Conservation (phyloP, 2,888 invertebrate genomes). For the Muscina levida region DNA sequence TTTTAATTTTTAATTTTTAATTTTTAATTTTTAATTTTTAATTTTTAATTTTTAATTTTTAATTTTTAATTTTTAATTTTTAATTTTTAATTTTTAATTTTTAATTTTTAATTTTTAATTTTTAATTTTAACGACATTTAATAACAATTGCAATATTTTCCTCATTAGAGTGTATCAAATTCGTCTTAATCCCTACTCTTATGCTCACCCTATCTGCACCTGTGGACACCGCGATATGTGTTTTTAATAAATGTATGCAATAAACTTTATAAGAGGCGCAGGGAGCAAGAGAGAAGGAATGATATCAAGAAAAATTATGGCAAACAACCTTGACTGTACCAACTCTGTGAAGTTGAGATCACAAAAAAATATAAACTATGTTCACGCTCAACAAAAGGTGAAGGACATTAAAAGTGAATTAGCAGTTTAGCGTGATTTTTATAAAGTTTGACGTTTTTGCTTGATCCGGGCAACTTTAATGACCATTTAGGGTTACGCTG, state of each 20-base stretch:
- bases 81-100: slow-evolving; percentile 16
- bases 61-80: slow-evolving; percentile 16
- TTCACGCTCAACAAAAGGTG: slow-evolving; percentile 21
- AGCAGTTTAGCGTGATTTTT: neutral
- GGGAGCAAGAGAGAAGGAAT: neutral
- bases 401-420: slow-evolving; percentile 11
- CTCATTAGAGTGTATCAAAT: too few species aligned
- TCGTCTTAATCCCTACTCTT: neutral
- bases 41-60: slow-evolving; percentile 16
- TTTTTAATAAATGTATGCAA: neutral
- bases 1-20: slow-evolving; percentile 16
- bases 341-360: too few species aligned
- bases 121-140: too few species aligned
- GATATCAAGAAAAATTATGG: too few species aligned
- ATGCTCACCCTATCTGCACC: neutral
- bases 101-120: slow-evolving; percentile 16
- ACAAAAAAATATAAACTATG: too few species aligned
- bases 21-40: slow-evolving; percentile 16
- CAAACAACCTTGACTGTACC: slow-evolving; percentile 15
- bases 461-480: too few species aligned
- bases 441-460: too few species aligned
- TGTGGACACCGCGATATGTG: neutral
- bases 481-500: too few species aligned
- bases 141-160: too few species aligned
- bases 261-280: neutral